Conservation (phyloP, 2,888 invertebrate species). For the Leptinotarsa juncta region DNA sequence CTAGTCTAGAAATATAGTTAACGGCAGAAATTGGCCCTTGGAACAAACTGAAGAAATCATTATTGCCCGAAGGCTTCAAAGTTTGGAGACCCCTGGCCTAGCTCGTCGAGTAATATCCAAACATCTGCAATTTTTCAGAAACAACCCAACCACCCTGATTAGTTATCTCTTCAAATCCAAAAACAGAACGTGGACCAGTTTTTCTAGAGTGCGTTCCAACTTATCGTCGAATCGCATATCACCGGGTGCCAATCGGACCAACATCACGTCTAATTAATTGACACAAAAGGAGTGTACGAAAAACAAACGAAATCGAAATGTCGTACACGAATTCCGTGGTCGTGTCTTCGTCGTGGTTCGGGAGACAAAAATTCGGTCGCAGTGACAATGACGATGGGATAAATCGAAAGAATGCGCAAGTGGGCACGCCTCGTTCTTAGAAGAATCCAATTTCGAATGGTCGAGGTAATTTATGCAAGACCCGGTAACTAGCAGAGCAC, state of each 20-base stretch:
- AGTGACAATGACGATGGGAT: conserved; percentile 36
- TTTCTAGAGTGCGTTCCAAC: not conserved
- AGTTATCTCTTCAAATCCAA: no score
- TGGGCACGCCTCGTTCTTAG: conserved; percentile 41
- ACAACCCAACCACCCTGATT: no score
- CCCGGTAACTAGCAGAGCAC: conserved; percentile 32
- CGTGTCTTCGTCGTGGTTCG: conserved; percentile 27
- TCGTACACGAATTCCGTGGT: conserved; percentile 27
- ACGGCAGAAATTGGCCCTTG: no score
- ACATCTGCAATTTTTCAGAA: no score
- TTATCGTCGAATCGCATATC: conserved; percentile 13
- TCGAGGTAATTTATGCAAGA: conserved; percentile 41
- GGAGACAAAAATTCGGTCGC: conserved; percentile 29
- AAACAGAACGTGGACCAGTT: not conserved
- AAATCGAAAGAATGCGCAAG: conserved; percentile 39
- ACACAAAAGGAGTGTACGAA: conserved; percentile 15
- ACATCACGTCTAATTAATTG: conserved; percentile 23
- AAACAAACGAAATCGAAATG: conserved; percentile 20
- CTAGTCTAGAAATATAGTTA: no score
- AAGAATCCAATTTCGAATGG: conserved; percentile 35
- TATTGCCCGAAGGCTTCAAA: no score
- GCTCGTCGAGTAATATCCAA: no score
- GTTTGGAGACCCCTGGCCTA: no score
- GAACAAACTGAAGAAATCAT: no score
- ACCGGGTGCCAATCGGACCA: conserved; percentile 13